Percentiles rank a stretch among this genome's conserved stretches.
Conservation (phyloP, 1,140 invertebrate genomes). For the Apis mellifera region Amel_HAv3.1 CM009935.2:1647001-1647500, state of each 20-base stretch:
- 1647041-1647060: not conserved
- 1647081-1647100: not conserved
- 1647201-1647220: slow-evolving; percentile 3
- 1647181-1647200: slow-evolving; percentile 11
- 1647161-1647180: slow-evolving; percentile 13
- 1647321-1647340: not conserved
- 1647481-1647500: too few relatives aligned
- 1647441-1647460: too few relatives aligned
- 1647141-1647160: not conserved
- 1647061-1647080: not conserved
- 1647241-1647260: not conserved
- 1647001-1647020: slow-evolving; percentile 11
- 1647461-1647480: too few relatives aligned
- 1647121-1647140: slow-evolving; percentile 7
- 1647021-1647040: not conserved
- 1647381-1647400: too few relatives aligned
- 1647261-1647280: too few relatives aligned
- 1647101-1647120: slow-evolving; percentile 16
- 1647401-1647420: too few relatives aligned
- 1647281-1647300: not conserved
- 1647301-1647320: too few relatives aligned
- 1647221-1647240: not conserved
- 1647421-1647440: too few relatives aligned
- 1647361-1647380: too few relatives aligned
- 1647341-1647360: not conserved